Base-by-base conservation (phyloP, 2,888 invertebrate genomes). In the Agrotis puta region DNA sequence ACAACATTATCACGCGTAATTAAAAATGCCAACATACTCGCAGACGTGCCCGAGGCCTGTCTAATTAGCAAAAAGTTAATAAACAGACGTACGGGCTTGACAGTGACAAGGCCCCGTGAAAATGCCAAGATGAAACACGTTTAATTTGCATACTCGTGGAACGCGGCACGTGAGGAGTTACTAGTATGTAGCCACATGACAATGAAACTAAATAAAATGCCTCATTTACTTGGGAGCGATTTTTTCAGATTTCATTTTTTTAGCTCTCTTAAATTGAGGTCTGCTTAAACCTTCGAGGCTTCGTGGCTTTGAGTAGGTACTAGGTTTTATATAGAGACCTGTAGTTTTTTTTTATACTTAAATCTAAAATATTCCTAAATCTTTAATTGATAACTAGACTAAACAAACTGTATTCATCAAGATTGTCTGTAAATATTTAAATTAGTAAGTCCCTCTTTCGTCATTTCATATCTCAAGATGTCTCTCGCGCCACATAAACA, bases 41-140 rank as follows among this genome's bases (percentile, higher is more conserved):
- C 91, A 94, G 92, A 93, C 94, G 90, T 87, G 92, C 92, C 91
- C 90, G 87, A 88, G 88, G 93, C 92, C 92, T 93, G 94, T 94
- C 94, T 95, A 95, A 95, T 95, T 95, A 95, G 94, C 94, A 95
- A 95, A 95, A 95, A 95, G 95, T 95, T 96, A 95, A 95, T 95
- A 95, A 94, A 95, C 95, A 94, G 93, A 94, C 94, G 89, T 91
- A 91, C 91, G 89, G 77, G 92, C 92, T 89, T 92, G 96, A 95
- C 96, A 95, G 94, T 95, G 95, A 96, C 95, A 93, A 86, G 95
- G 94, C 92, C 92, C 92, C 92, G 93, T 94, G 94, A 93, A 95
- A 94, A 95, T 92, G 93, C 92, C 94, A 95, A 95, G 95, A 95
- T 95, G 95, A 95, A 94, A 94, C 92, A 93, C 92, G 94, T 93